These are phyloP conservation scores for Nomada hirtipes DNA, from an alignment of 2,888 invertebrate genomes.

Conservation along the genomic window DNA sequence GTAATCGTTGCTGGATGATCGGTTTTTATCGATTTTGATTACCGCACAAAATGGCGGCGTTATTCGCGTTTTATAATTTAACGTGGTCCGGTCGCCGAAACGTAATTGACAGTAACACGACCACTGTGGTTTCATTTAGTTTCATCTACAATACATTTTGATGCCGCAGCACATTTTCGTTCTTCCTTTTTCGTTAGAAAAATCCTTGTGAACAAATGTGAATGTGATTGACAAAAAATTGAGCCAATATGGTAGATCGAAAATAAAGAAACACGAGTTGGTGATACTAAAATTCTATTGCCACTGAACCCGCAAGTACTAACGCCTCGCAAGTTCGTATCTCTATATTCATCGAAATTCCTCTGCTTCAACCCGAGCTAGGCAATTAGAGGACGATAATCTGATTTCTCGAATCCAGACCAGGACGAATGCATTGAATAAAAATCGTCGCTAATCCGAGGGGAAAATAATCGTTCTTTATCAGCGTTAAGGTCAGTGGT, in stretches of 20 bases:
- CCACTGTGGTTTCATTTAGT: no score
- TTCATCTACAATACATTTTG: no score
- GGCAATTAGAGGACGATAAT: background rate
- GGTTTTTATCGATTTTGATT: slow-evolving; percentile 57
- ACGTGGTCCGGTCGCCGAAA: slow-evolving; percentile 20
- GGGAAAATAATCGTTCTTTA: slow-evolving; percentile 68
- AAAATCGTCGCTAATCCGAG: slow-evolving; percentile 35
- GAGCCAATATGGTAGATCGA: no score
- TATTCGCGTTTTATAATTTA: slow-evolving; percentile 51
- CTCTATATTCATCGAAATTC: no score
- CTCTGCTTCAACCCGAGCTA: background rate
- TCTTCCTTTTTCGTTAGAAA: no score
- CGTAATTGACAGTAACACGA: slow-evolving; percentile 21
- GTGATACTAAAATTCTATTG: no score
- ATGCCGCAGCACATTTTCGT: no score
- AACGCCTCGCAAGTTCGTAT: no score
- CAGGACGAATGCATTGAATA: slow-evolving; percentile 44
- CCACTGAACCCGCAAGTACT: no score
- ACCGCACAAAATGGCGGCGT: slow-evolving; percentile 45
- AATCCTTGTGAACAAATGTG: no score
- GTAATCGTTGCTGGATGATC: slow-evolving; percentile 62
- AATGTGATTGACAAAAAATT: no score
- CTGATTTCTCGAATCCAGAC: background rate
- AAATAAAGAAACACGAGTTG: no score
- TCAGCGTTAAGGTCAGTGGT: slow-evolving; percentile 62